Evolutionary conservation across 2,888 invertebrate genomes (phyloP).

Genomic region (Vesta saturnalis): DNA sequence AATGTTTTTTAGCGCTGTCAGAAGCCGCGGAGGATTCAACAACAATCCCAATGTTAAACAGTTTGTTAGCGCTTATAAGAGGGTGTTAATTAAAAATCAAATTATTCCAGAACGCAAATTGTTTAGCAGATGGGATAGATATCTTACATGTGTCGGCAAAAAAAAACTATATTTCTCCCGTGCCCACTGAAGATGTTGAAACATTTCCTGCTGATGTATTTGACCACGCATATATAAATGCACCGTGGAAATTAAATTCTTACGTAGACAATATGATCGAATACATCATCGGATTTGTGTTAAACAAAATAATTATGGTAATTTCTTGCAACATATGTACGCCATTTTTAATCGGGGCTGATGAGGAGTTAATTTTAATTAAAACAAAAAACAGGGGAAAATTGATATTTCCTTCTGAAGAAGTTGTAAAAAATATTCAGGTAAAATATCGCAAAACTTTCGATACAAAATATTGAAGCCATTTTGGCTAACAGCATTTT

Average conservation of each 20-base stretch:
- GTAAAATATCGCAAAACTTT: neutral
- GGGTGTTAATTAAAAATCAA: conserved; percentile 30
- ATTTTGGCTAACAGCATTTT: neutral
- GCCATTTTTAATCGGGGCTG: neutral
- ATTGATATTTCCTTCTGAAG: too few relatives aligned
- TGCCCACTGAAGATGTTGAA: neutral
- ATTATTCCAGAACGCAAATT: conserved; percentile 22
- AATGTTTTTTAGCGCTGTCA: conserved; percentile 33
- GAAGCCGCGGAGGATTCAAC: conserved; percentile 35
- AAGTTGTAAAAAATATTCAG: conserved; percentile 5
- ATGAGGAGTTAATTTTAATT: too few relatives aligned
- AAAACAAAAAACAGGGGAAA: too few relatives aligned
- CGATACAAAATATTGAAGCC: neutral
- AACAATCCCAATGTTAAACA: conserved; percentile 40
- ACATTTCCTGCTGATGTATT: neutral
- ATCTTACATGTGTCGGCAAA: conserved; percentile 23
- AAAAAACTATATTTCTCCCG: neutral
- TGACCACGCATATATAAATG: neutral
- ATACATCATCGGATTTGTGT: conserved; percentile 29
- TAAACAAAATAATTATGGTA: conserved; percentile 13
- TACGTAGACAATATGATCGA: conserved; percentile 24
- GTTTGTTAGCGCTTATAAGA: conserved; percentile 40
- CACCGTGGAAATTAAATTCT: conserved; percentile 15
- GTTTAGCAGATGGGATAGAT: conserved; percentile 19
- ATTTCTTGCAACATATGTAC: conserved; percentile 16